A percentile compares a stretch with the other conserved stretches of the same genome.
phyloP scores from a whole-genome alignment of 2,113 vertebrate species.

The Eulemur macaco region DNA sequence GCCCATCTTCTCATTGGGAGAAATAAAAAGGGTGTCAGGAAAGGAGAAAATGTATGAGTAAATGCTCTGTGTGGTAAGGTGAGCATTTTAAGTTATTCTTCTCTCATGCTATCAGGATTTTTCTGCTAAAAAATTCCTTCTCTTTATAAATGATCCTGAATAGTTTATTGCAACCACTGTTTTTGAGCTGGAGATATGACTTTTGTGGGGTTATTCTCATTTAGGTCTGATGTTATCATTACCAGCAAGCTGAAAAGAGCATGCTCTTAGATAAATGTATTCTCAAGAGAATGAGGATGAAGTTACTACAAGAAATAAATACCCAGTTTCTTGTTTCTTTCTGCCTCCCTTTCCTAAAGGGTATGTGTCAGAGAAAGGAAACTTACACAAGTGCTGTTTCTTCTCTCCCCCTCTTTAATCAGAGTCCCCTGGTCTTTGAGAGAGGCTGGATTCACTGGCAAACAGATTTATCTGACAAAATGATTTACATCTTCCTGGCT shows the following conservation, averaged over 20 bases:
- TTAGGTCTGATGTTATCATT: conserved; percentile 15
- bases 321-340: neutral
- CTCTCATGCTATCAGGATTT: neutral
- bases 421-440: neutral
- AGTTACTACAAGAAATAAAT: neutral
- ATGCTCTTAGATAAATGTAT: neutral
- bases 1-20: neutral
- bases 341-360: neutral
- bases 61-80: neutral
- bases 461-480: neutral
- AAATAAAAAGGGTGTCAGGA: neutral
- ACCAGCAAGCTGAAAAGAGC: neutral
- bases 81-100: neutral
- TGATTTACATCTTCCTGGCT: neutral
- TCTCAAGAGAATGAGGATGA: neutral
- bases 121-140: neutral
- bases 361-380: neutral
- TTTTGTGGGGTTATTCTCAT: neutral
- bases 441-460: neutral
- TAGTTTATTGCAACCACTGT: neutral
- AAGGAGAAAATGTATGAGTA: neutral
- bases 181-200: neutral
- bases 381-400: neutral
- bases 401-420: neutral
- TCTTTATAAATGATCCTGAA: neutral